phyloP scores from a whole-genome alignment of 2,797 vertebrate genomes.

The Callimico goeldii region DNA sequence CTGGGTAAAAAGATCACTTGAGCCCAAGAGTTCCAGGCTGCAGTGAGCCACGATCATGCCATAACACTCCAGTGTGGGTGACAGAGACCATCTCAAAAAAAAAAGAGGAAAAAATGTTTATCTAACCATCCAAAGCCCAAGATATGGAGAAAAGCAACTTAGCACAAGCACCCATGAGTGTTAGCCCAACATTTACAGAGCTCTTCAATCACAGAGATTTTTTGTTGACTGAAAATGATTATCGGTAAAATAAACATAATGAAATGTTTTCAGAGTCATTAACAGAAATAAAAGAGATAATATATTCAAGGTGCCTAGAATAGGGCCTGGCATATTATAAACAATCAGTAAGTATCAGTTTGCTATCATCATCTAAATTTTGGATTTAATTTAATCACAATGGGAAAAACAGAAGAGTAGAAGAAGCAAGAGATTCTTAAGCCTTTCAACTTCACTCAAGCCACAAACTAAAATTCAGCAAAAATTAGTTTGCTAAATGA shows the following conservation, averaged over 20 bases:
- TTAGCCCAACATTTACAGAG: background rate
- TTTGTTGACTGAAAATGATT: background rate
- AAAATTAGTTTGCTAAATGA: background rate
- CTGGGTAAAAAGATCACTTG: background rate
- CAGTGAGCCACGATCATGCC: background rate
- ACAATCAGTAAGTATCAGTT: background rate
- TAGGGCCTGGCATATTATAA: background rate
- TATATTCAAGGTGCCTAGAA: background rate
- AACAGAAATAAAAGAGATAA: background rate
- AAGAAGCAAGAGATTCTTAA: conserved; percentile 16
- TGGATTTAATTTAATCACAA: conserved; percentile 40
- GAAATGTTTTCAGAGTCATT: background rate
- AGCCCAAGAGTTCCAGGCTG: background rate
- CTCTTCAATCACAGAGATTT: background rate
- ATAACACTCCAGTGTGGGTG: background rate
- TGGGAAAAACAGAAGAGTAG: background rate
- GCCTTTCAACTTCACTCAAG: conserved; percentile 13
- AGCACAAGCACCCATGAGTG: background rate
- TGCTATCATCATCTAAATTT: background rate
- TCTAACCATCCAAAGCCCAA: background rate
- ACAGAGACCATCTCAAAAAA: background rate
- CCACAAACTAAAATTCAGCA: background rate
- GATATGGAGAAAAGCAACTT: background rate
- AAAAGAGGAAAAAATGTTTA: background rate
- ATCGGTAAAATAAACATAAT: background rate